Percentiles rank a stretch among this genome's conserved stretches.
These are phyloP conservation scores for Macrotrachela quadricornifera DNA, from an alignment of 1,140 invertebrate genomes.

Conservation along the genomic window DNA sequence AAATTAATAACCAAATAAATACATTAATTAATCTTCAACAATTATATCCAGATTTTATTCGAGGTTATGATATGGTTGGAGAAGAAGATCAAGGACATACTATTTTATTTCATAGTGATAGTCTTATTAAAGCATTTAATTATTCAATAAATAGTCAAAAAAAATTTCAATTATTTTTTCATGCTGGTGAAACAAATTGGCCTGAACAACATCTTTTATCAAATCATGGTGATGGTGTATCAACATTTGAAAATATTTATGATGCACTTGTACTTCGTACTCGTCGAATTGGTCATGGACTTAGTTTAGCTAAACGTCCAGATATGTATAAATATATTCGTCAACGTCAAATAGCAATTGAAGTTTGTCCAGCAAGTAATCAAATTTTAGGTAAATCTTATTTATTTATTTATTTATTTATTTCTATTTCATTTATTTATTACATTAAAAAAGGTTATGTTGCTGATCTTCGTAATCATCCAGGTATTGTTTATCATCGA, in stretches of 20 bases:
- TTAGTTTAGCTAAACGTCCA: slow-evolving; percentile 13
- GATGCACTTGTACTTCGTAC: slow-evolving; percentile 13
- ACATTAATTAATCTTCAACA: slow-evolving; percentile 2
- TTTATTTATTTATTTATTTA: neutral
- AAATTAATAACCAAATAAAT: neutral
- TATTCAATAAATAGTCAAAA: slow-evolving; percentile 7
- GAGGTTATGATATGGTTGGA: slow-evolving; percentile 15
- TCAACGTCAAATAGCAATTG: slow-evolving; percentile 13
- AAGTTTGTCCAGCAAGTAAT: slow-evolving; percentile 15
- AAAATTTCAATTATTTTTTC: slow-evolving; percentile 12
- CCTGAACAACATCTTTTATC: slow-evolving; percentile 14
- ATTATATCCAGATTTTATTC: slow-evolving; percentile 14
- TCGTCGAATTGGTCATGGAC: slow-evolving; percentile 15
- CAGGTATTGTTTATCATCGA: slow-evolving; percentile 12
- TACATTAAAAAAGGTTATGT: too few relatives aligned
- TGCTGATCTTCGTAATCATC: slow-evolving; percentile 14
- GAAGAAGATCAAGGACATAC: slow-evolving; percentile 17
- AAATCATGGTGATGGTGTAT: slow-evolving; percentile 11
- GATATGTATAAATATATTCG: slow-evolving; percentile 12
- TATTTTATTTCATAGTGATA: slow-evolving; percentile 12
- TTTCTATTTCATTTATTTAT: neutral
- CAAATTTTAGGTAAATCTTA: slow-evolving; percentile 11
- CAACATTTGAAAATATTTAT: slow-evolving; percentile 12
- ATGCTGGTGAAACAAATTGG: slow-evolving; percentile 16
- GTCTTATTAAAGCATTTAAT: slow-evolving; percentile 7